Base-by-base conservation (phyloP, 1,140 invertebrate species). In the Maconellicoccus hirsutus region DNA sequence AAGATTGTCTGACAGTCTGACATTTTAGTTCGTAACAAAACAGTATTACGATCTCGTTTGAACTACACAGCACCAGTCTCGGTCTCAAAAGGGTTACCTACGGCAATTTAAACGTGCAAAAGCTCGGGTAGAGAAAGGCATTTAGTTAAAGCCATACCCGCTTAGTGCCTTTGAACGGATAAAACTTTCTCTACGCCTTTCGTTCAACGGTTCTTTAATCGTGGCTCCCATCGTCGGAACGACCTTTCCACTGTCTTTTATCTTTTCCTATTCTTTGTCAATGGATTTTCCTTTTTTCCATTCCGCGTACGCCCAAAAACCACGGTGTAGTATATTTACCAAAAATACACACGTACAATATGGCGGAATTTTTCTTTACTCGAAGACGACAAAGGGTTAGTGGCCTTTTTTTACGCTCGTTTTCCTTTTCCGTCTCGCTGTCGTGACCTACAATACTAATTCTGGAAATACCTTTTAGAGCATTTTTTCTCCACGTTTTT, bases 21-120 rank as follows among this genome's bases (percentile, higher is more conserved):
- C 42, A 52, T 52, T 52, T 52, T 52, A 52, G 42, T 52, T 52
- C 42, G 42, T 52, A 52, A 52, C 42, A 52, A 52, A 52, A 52
- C 42, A 52, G 42, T 52, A 52, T 52, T 19, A 19, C 42, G 42
- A 52, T 52, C 42, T 52, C 42, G 42, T 19, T 52, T 19, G 12
- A 52, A 52, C 42, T 52, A 52, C 42, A 52, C 3, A 3, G 12
- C 29, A 33, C 4, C 29, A 19, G 42, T 52, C 42, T 52, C 42
- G 42, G 42, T 52, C 42, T 52, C 42, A 52, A 52, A 52, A 52
- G 42, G 42, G 42, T 52, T 52, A 52, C 42, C 42, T 52, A 52
- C 42, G 42, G 42, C 42, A 52, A 52, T 52, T 52, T 52, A 52
- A 52, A 52, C 42, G 42, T 52, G 42, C 2, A 52, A 52, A 52